Evolutionary conservation across 2,797 vertebrate genomes (phyloP).

Genomic region (Phyllotis vaccarum): DNA sequence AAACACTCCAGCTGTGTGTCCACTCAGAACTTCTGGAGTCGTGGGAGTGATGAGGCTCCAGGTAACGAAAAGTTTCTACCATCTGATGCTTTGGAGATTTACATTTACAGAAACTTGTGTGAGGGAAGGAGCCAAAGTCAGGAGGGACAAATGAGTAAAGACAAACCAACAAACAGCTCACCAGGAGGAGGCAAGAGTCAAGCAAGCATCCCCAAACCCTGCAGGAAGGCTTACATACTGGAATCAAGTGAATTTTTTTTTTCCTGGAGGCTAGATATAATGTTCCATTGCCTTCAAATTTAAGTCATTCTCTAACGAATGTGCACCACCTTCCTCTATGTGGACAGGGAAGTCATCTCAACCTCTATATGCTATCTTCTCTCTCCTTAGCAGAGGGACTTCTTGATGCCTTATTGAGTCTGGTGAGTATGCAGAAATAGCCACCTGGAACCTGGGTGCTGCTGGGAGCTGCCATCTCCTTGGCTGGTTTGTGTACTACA

Average conservation of each 20-base stretch:
- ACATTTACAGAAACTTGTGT: not conserved
- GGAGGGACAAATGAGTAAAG: not conserved
- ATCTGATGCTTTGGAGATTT: not conserved
- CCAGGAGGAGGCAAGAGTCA: accelerated
- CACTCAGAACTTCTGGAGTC: not conserved
- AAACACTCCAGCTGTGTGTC: not conserved
- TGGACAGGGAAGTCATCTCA: not conserved
- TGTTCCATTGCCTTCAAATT: not conserved
- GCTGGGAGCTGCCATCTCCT: accelerated
- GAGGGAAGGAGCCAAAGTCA: not conserved
- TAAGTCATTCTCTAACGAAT: not conserved
- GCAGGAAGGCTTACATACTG: not conserved
- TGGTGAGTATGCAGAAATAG: not conserved
- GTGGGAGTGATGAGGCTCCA: too few species aligned
- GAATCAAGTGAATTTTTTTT: not conserved
- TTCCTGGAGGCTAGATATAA: not conserved
- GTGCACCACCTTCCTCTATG: accelerated
- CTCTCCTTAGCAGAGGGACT: not conserved
- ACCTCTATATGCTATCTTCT: accelerated
- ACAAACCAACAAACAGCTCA: not conserved
- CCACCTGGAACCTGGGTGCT: accelerated
- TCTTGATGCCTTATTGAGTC: not conserved
- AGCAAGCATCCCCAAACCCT: not conserved
- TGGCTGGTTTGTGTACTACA: too few species aligned
- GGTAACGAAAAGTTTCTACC: not conserved